phyloP scores from a whole-genome alignment of 1,140 invertebrate species.

The Orius insidiosus region DNA sequence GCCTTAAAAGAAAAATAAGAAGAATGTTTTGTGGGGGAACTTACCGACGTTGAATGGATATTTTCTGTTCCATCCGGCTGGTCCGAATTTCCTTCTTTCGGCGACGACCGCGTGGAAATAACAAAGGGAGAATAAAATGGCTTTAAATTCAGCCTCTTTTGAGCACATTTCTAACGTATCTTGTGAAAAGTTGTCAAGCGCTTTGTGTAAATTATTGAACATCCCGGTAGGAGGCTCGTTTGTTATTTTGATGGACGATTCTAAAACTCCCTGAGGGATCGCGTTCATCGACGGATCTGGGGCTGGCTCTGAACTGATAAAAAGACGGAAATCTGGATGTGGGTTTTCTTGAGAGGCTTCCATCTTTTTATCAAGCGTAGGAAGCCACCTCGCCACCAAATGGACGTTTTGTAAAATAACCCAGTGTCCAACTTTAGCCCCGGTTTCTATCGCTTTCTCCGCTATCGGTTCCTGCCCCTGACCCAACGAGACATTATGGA shows the following conservation, averaged over 20 bases:
- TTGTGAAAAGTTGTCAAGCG: conserved; percentile 83
- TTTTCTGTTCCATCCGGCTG: conserved; percentile 84
- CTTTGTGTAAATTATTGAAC: conserved; percentile 83
- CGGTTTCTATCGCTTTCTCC: conserved; percentile 65
- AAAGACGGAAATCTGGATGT: conserved; percentile 50
- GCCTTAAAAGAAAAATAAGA: conserved; percentile 32
- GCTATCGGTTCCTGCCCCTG: conserved; percentile 88
- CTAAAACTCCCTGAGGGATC: conserved; percentile 73
- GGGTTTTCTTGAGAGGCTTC: conserved; percentile 55
- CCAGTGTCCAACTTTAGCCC: conserved; percentile 71
- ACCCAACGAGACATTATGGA: conserved; percentile 85
- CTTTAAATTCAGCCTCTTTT: conserved; percentile 88
- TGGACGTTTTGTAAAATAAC: conserved; percentile 87
- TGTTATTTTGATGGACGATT: conserved; percentile 89
- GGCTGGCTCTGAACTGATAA: conserved; percentile 52
- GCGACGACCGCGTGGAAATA: conserved; percentile 92
- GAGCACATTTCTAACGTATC: conserved; percentile 84
- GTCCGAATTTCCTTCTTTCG: conserved; percentile 81
- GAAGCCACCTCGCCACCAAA: conserved; percentile 75
- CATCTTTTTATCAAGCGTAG: conserved; percentile 77
- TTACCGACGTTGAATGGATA: conserved; percentile 36
- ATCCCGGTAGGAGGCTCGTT: conserved; percentile 92
- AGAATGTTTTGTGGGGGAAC: conserved; percentile 6
- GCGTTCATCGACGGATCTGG: conserved; percentile 38
- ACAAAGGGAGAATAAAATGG: conserved; percentile 78